These are phyloP conservation scores for Platynereis dumerilii DNA, from an alignment of 2,888 invertebrate species.

Conservation along the genomic window DNA sequence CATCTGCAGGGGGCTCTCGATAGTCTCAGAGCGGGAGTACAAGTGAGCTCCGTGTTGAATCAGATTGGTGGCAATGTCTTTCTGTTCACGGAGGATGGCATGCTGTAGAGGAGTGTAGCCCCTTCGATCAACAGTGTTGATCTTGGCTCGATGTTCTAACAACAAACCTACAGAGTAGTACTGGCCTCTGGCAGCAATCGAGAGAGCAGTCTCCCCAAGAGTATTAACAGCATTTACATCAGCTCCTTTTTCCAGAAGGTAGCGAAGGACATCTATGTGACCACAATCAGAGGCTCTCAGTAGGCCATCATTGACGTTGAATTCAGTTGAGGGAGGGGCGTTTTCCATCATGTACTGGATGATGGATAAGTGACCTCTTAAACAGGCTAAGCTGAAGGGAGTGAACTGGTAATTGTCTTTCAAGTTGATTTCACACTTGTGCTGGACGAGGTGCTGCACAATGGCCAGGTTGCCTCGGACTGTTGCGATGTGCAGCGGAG, in stretches of 20 bases:
- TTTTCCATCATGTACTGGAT: constrained; percentile 22
- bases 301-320: constrained; percentile 29
- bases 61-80: constrained; percentile 25
- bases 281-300: constrained; percentile 32
- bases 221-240: constrained; percentile 29
- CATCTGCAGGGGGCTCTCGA: constrained; percentile 32
- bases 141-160: constrained; percentile 26
- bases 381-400: constrained; percentile 32
- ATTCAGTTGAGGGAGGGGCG: background rate
- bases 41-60: constrained; percentile 34
- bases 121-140: constrained; percentile 28
- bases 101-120: constrained; percentile 32
- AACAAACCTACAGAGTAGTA: constrained; percentile 26
- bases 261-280: constrained; percentile 27
- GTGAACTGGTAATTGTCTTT: constrained; percentile 31
- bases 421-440: constrained; percentile 17
- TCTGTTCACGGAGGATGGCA: constrained; percentile 32
- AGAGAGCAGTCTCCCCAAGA: constrained; percentile 28
- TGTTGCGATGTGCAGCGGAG: constrained; percentile 34
- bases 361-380: constrained; percentile 31
- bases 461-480: constrained; percentile 31
- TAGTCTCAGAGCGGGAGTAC: background rate
- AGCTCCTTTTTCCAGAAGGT: constrained; percentile 27
- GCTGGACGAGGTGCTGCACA: constrained; percentile 21
- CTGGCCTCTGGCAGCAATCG: constrained; percentile 31